Evolutionary conservation across 2,797 vertebrate species (phyloP).

Genomic region (Lycodopsis pacificus): DNA sequence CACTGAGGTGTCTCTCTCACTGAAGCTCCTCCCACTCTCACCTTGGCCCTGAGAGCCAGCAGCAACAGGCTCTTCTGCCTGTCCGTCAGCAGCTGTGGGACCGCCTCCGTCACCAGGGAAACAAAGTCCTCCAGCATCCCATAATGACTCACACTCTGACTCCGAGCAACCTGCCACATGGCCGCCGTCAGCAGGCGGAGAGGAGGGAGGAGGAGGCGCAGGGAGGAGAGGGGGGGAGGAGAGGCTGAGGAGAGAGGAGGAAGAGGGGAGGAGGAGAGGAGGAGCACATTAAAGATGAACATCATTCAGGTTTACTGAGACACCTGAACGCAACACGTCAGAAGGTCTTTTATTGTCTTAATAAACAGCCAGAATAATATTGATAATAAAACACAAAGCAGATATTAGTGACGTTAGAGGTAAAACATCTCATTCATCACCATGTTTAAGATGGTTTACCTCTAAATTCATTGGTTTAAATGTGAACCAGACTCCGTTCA

Average conservation of each 20-base stretch:
- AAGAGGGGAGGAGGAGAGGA: too few relatives aligned
- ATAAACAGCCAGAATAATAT: too few relatives aligned
- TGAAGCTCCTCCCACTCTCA: background rate
- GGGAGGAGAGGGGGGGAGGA: conserved; percentile 53
- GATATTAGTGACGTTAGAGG: too few relatives aligned
- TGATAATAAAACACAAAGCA: too few relatives aligned
- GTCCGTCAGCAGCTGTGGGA: conserved; percentile 71
- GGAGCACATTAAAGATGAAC: too few relatives aligned
- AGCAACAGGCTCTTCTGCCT: conserved; percentile 72
- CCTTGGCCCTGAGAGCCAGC: conserved; percentile 73
- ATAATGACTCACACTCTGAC: conserved; percentile 60
- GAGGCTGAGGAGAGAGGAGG: conserved; percentile 28
- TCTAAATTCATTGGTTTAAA: too few relatives aligned
- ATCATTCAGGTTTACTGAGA: too few relatives aligned
- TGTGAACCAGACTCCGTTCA: too few relatives aligned
- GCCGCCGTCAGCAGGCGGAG: conserved; percentile 70
- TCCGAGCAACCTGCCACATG: conserved; percentile 66
- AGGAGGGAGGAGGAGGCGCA: conserved; percentile 74
- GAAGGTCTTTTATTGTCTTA: too few relatives aligned
- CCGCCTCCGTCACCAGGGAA: conserved; percentile 58
- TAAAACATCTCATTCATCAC: too few relatives aligned
- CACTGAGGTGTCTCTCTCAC: background rate
- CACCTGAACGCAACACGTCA: too few relatives aligned
- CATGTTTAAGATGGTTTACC: too few relatives aligned
- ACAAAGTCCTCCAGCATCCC: conserved; percentile 77